Evolutionary conservation across 2,888 invertebrate genomes (phyloP).

Genomic region (Rotaria macrura): DNA sequence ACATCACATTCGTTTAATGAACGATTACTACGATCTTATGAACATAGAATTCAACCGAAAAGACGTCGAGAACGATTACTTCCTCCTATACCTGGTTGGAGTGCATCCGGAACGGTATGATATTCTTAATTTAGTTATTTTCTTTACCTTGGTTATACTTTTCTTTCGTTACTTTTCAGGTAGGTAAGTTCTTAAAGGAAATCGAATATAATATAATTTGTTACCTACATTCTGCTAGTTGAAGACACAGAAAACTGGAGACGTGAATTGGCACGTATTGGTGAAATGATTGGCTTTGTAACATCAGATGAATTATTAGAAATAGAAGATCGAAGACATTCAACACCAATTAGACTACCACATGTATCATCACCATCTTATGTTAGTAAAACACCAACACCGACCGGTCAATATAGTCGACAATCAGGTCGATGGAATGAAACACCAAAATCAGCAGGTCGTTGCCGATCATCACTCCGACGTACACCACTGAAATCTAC

Average conservation of each 20-base stretch:
- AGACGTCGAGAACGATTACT: neutral
- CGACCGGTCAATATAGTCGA: neutral
- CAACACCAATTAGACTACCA: neutral
- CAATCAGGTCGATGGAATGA: neutral
- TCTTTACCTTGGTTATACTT: neutral
- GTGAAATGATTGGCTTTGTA: constrained; percentile 9
- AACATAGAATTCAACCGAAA: neutral
- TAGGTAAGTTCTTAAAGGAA: neutral
- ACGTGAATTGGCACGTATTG: neutral
- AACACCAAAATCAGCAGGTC: neutral
- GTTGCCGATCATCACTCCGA: neutral
- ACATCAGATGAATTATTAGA: constrained; percentile 16
- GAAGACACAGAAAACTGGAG: constrained; percentile 19
- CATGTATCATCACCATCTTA: neutral
- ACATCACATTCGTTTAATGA: neutral
- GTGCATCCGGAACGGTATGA: neutral
- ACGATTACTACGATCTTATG: neutral
- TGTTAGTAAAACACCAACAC: too few species aligned
- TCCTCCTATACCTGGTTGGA: neutral
- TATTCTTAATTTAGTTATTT: neutral
- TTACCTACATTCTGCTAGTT: neutral
- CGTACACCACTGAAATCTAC: neutral
- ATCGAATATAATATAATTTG: neutral
- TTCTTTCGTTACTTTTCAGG: neutral
- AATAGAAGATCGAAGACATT: neutral